Conservation (phyloP, 2,888 invertebrate genomes). For the Adineta ricciae region DNA sequence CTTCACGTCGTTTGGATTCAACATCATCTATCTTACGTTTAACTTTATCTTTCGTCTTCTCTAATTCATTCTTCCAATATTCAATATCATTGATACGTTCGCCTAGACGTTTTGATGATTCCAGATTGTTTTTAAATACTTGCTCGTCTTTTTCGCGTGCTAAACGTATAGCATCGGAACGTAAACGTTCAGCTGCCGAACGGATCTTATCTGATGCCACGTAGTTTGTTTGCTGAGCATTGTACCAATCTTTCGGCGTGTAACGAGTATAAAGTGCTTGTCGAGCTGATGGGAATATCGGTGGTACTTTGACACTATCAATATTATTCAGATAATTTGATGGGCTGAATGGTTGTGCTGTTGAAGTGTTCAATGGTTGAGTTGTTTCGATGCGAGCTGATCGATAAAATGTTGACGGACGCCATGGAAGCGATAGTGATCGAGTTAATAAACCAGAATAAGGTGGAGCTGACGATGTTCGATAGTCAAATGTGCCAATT, state of each 20-base stretch:
- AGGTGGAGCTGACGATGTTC: conserved; percentile 25
- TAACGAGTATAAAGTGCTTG: conserved; percentile 65
- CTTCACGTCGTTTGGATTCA: conserved; percentile 65
- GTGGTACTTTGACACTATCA: conserved; percentile 40
- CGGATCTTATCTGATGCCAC: conserved; percentile 76
- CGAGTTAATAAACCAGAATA: conserved; percentile 16
- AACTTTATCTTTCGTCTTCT: conserved; percentile 26
- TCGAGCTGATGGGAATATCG: conserved; percentile 49
- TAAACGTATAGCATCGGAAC: conserved; percentile 47
- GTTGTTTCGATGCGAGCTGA: conserved; percentile 21
- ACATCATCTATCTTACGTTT: conserved; percentile 61
- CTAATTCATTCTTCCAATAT: conserved; percentile 67
- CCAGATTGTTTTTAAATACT: conserved; percentile 55
- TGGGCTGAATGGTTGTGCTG: not conserved
- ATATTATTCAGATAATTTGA: conserved; percentile 27
- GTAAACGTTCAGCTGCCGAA: conserved; percentile 54
- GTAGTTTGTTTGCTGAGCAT: conserved; percentile 66
- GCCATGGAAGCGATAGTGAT: conserved; percentile 26
- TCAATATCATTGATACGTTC: conserved; percentile 81
- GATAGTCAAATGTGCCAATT: conserved; percentile 22
- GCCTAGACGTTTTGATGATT: conserved; percentile 68
- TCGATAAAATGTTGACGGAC: conserved; percentile 29
- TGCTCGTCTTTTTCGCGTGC: conserved; percentile 52
- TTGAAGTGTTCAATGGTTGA: conserved; percentile 4
- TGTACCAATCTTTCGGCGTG: conserved; percentile 82